These are phyloP conservation scores for Lytechinus pictus DNA, from an alignment of 35 echinoderm and acorn worm species.

Conservation along the genomic window DNA sequence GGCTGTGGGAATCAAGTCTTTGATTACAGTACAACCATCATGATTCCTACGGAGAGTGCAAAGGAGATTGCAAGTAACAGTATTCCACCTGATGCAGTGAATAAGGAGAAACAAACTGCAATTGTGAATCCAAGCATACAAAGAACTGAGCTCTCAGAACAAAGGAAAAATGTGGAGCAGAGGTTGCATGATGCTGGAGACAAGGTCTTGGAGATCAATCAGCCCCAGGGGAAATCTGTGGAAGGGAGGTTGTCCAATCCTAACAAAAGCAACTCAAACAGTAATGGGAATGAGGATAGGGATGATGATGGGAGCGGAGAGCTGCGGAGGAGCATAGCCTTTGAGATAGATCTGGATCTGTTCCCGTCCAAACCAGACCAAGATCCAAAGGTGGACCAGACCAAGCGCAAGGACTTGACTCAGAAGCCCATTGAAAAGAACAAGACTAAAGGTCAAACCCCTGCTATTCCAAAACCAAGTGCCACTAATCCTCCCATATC, in stretches of 20 bases:
- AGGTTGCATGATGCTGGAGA: not conserved
- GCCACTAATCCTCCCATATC: not conserved
- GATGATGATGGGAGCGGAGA: not conserved
- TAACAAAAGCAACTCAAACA: constrained; percentile 47
- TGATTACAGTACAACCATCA: constrained; percentile 77
- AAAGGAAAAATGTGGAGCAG: not conserved
- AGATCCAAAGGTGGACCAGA: not conserved
- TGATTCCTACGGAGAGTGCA: not conserved
- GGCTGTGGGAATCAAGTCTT: constrained; percentile 98
- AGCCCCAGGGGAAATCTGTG: not conserved
- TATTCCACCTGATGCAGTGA: not conserved
- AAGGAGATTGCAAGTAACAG: not conserved
- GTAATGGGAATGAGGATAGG: constrained; percentile 21
- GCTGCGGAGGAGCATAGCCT: constrained; percentile 13
- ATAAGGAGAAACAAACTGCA: not conserved
- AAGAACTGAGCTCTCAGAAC: not conserved
- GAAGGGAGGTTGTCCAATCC: constrained; percentile 39
- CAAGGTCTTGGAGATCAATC: not conserved
- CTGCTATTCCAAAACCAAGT: not conserved
- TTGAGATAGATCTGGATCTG: constrained; percentile 24
- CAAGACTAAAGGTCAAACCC: not conserved
- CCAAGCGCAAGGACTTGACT: too few relatives aligned
- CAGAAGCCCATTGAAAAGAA: not conserved
- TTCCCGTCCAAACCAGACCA: constrained; percentile 18
- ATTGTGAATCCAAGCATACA: not conserved